Conservation (phyloP, 2,113 vertebrate species). For the Thunnus thynnus region DNA sequence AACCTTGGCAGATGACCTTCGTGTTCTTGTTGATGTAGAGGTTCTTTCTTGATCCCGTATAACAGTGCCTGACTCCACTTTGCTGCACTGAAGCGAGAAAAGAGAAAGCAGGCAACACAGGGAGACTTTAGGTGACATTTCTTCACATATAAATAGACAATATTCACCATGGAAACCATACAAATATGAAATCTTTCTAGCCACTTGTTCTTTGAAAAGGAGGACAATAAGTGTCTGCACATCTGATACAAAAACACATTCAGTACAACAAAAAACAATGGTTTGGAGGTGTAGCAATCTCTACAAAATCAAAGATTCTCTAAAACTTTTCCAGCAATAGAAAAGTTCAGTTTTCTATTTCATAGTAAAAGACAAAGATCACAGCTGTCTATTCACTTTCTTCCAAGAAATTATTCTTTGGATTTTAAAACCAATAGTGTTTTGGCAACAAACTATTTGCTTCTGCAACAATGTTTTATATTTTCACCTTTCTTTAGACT, state of each 20-base stretch:
- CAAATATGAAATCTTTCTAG: background rate
- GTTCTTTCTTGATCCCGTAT: slow-evolving; percentile 89
- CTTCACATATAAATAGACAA: background rate
- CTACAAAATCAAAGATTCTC: background rate
- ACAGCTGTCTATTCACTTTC: background rate
- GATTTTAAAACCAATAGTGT: background rate
- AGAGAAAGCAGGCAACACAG: background rate
- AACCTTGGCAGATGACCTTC: slow-evolving; percentile 98
- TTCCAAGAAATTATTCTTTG: background rate
- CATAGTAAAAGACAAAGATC: background rate
- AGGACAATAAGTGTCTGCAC: no score
- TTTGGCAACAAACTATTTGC: slow-evolving; percentile 1
- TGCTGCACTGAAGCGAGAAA: slow-evolving; percentile 88
- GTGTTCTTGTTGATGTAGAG: slow-evolving; percentile 93
- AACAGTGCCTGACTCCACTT: slow-evolving; percentile 92
- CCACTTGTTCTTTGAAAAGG: background rate
- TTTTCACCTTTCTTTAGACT: slow-evolving; percentile 19
- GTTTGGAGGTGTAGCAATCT: background rate
- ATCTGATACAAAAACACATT: no score
- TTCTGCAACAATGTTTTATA: slow-evolving; percentile 8
- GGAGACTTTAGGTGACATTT: background rate
- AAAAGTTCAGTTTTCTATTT: background rate
- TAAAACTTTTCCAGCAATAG: background rate
- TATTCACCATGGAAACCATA: background rate
- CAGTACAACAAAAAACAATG: no score